Evolutionary conservation across 1,140 invertebrate species (phyloP), one percentile per base, ranked within the genome.

Genomic region (Pachypsylla venusta): DNA sequence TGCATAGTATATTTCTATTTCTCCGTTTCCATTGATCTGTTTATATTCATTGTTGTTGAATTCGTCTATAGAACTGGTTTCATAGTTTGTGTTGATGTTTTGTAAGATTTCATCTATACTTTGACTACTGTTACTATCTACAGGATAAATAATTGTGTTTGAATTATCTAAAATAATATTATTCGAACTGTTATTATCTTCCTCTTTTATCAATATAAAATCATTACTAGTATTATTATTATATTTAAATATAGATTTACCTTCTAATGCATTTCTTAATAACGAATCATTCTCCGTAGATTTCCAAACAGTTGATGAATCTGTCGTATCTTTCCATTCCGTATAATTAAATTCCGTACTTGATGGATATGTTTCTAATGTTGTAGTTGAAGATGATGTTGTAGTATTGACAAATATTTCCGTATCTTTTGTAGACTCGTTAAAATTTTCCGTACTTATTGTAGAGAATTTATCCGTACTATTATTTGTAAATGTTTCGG

Each of bases 201-300:
- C 42, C 22, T 48, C 42, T n/a, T 48, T 48, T n/a, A 48, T 48
- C 4, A 48, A 22, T 22, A 48, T 22, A 22, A 48, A 48, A n/a
- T 48, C 42, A 22, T 48, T 48, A 22, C 22, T 48, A 22, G 16
- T 48, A 19, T 48, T 48, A 22, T 48, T 48, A 22, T 71, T 77
- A 68, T 67, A 66, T n/a, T 66, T 61, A 4, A 53, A 27, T 20
- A 64, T 40, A n/a, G 59, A 59, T 57, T 68, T 81, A 1, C 87
- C 87, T 68, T 89, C 86, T 22, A 90, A 75, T 10, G 87, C 87
- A 68, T 82, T 88, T 62, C 87, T 73, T 60, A 90, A 69, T 55
- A 90, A 70, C 24, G 85, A 88, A 64, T 89, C 84, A 10, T 80
- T 76, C 0, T 77, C 74, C 25, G 79, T 78, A 0, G 64, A 65